phyloP scores from a whole-genome alignment of 2,113 vertebrate genomes.

The cattle (Bos taurus) region ARS-UCD2.0 NC_037345.1:55470001-55470500 shows the following conservation, averaged over 20 bases:
- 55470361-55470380: background rate
- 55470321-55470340: background rate
- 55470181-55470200: background rate
- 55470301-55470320: background rate
- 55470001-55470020: too few species aligned
- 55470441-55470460: background rate
- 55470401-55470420: background rate
- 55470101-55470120: slow-evolving; percentile 85
- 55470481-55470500: background rate
- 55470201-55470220: background rate
- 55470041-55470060: slow-evolving; percentile 89
- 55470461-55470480: background rate
- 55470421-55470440: background rate
- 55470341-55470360: background rate
- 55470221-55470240: background rate
- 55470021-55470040: slow-evolving; percentile 92
- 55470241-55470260: background rate
- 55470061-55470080: slow-evolving; percentile 90
- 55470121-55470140: slow-evolving; percentile 69
- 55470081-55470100: slow-evolving; percentile 88
- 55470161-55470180: background rate
- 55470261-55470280: background rate
- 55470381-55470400: background rate
- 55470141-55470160: background rate
- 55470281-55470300: rapidly evolving